These are phyloP conservation scores for Dendrocincla fuliginosa DNA, from an alignment of 2,797 vertebrate species.

Conservation along the genomic window DNA sequence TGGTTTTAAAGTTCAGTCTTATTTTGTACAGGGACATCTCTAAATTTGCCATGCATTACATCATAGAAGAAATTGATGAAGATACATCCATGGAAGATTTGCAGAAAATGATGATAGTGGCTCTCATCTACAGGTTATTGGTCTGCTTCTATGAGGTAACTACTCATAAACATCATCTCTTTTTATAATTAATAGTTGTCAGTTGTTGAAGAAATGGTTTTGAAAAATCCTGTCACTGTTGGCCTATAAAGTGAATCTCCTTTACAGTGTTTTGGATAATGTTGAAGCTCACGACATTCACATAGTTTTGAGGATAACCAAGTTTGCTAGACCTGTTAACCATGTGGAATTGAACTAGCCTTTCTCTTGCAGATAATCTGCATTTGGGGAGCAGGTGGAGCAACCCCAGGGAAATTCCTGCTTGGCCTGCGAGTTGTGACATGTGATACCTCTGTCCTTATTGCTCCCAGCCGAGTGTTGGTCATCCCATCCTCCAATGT, in stretches of 20 bases:
- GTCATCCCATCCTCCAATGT: constrained; percentile 95
- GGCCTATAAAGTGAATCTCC: background rate
- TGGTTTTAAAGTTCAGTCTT: constrained; percentile 18
- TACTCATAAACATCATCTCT: background rate
- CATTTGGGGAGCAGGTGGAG: constrained; percentile 97
- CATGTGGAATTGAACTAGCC: background rate
- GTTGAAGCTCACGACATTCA: background rate
- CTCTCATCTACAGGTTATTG: constrained; percentile 91
- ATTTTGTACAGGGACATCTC: constrained; percentile 87
- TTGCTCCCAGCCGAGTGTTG: constrained; percentile 92
- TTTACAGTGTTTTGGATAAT: background rate
- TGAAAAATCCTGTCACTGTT: background rate
- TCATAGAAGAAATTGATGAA: constrained; percentile 96
- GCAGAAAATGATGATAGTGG: constrained; percentile 96
- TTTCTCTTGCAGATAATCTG: constrained; percentile 87
- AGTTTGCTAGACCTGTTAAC: background rate
- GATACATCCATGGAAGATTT: constrained; percentile 95
- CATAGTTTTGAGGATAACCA: background rate
- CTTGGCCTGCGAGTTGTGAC: constrained; percentile 93
- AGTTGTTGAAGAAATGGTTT: background rate
- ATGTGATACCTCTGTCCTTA: constrained; percentile 91
- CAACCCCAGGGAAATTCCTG: constrained; percentile 96
- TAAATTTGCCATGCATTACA: constrained; percentile 94
- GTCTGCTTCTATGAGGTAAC: constrained; percentile 95
- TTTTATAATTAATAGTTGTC: background rate